Percentiles rank a stretch among this genome's conserved stretches.
These are phyloP conservation scores for Chloromyia formosa DNA, from an alignment of 2,888 invertebrate genomes.

Conservation along the genomic window DNA sequence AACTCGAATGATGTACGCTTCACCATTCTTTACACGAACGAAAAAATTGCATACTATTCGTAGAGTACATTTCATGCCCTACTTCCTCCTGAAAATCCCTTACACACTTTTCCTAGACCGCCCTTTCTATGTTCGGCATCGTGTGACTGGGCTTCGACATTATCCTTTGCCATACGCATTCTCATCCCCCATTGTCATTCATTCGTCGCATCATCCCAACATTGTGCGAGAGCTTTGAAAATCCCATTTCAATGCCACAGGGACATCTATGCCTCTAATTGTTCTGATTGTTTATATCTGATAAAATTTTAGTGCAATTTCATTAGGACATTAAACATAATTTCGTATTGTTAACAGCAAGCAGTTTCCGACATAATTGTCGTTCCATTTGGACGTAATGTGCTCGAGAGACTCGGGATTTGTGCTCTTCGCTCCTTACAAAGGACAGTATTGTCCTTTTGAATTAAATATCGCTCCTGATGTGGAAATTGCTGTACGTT, in stretches of 20 bases:
- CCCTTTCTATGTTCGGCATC: no score
- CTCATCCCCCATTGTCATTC: no score
- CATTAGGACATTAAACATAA: conserved; percentile 50
- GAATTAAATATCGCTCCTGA: conserved; percentile 38
- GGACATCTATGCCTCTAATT: conserved; percentile 46
- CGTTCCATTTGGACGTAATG: conserved; percentile 43
- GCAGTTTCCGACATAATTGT: conserved; percentile 46
- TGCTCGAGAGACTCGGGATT: conserved; percentile 39
- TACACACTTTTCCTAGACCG: no score
- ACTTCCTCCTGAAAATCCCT: no score
- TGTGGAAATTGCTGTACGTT: conserved; percentile 26
- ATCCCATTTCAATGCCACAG: neutral
- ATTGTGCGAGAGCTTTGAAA: neutral
- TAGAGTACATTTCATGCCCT: no score
- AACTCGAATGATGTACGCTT: no score
- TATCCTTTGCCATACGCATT: no score
- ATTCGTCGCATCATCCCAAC: no score
- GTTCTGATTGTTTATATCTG: conserved; percentile 50
- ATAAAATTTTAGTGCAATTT: conserved; percentile 50
- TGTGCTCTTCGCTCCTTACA: conserved; percentile 14
- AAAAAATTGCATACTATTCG: no score
- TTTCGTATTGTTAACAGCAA: conserved; percentile 48
- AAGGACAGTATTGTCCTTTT: conserved; percentile 5
- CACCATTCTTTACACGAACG: no score
- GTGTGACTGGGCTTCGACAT: no score